Conservation (phyloP, 2,888 invertebrate species). For the Ennomos fuscantarius region DNA sequence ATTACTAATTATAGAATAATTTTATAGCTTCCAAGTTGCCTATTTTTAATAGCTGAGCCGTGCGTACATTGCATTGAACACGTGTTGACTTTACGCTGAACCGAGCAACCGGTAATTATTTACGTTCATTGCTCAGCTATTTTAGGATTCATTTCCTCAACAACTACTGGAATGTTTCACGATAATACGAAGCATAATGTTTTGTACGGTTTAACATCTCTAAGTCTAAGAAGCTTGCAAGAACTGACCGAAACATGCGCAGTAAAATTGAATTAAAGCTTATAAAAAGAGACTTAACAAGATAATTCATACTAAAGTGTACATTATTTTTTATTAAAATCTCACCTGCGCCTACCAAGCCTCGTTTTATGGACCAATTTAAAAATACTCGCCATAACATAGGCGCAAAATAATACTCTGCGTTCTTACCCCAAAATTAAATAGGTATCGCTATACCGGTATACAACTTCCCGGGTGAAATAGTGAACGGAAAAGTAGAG, state of each 20-base stretch:
- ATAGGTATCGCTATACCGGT: slow-evolving; percentile 18
- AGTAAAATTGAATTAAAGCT: slow-evolving; percentile 25
- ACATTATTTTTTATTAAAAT: slow-evolving; percentile 77
- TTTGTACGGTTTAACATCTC: slow-evolving; percentile 25
- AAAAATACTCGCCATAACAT: slow-evolving; percentile 75
- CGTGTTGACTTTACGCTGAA: slow-evolving; percentile 58
- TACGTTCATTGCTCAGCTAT: slow-evolving; percentile 63
- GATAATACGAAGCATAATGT: slow-evolving; percentile 49
- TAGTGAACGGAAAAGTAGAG: slow-evolving; percentile 16
- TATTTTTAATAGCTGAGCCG: slow-evolving; percentile 40
- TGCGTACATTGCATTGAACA: slow-evolving; percentile 50
- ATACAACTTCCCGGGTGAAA: slow-evolving; percentile 10
- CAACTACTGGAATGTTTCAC: slow-evolving; percentile 26
- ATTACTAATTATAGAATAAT: slow-evolving; percentile 22
- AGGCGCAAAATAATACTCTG: slow-evolving; percentile 67
- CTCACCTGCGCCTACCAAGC: slow-evolving; percentile 62
- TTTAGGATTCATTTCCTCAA: slow-evolving; percentile 59
- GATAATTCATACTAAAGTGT: slow-evolving; percentile 73
- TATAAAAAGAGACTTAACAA: slow-evolving; percentile 48
- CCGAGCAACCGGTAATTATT: slow-evolving; percentile 57
- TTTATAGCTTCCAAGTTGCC: slow-evolving; percentile 21
- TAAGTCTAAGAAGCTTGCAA: background rate
- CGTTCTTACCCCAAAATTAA: slow-evolving; percentile 28
- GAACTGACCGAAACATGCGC: slow-evolving; percentile 44
- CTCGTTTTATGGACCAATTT: slow-evolving; percentile 76